These are phyloP conservation scores for Muscicapa adusta DNA, from an alignment of 2,113 vertebrate species.

Conservation along the genomic window DNA sequence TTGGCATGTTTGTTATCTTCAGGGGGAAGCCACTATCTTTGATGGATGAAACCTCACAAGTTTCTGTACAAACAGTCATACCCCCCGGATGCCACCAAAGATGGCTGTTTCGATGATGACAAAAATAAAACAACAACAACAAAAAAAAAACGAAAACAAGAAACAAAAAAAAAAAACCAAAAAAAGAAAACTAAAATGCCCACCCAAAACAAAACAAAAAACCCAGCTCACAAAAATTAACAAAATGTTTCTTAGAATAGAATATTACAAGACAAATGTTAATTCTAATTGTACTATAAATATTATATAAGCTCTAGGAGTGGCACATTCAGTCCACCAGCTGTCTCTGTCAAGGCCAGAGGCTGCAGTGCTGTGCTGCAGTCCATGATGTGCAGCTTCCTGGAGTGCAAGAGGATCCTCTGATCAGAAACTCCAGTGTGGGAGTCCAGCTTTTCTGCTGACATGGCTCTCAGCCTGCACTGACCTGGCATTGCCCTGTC, in stretches of 20 bases:
- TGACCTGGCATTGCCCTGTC: background rate
- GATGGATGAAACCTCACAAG: slow-evolving; percentile 71
- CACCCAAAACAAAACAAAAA: background rate
- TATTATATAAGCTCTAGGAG: background rate
- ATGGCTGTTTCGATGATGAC: slow-evolving; percentile 50
- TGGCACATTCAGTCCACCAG: rapidly evolving
- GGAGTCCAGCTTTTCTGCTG: background rate
- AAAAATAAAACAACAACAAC: background rate
- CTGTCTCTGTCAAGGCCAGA: background rate
- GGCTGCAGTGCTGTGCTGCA: background rate
- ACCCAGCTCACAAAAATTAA: background rate
- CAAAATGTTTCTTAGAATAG: background rate
- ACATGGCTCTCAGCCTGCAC: rapidly evolving
- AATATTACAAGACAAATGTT: background rate
- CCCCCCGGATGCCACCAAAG: slow-evolving; percentile 63
- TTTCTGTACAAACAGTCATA: slow-evolving; percentile 63
- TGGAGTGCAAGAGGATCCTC: background rate
- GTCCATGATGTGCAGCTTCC: rapidly evolving
- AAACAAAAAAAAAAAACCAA: no score
- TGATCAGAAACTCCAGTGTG: rapidly evolving
- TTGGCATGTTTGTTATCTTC: background rate
- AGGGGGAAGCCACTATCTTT: slow-evolving; percentile 73
- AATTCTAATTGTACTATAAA: background rate
- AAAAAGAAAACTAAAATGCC: rapidly evolving
- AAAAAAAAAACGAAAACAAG: background rate